Conservation (phyloP, 2,888 invertebrate species). For the Chaetogeoica ovagalla region DNA sequence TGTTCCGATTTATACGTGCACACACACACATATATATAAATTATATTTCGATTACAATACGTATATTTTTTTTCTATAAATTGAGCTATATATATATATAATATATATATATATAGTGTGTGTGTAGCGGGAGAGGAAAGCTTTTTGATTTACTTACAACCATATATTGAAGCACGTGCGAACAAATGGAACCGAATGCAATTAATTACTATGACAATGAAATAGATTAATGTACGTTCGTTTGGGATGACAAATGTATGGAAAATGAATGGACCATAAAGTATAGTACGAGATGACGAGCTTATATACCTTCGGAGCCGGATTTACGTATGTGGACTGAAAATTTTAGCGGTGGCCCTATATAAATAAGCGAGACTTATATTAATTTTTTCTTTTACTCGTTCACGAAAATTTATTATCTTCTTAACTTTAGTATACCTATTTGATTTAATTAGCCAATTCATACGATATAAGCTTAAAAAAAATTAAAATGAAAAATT, state of each 20-base stretch:
- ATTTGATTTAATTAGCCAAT: no score
- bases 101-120: no score
- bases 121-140: neutral
- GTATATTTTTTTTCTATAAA: neutral
- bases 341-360: no score
- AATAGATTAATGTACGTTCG: neutral
- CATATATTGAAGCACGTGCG: neutral
- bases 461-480: no score
- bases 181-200: neutral
- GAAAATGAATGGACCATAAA: neutral
- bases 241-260: neutral
- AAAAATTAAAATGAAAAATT: no score
- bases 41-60: neutral
- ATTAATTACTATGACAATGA: slow-evolving; percentile 31
- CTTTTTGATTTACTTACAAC: neutral
- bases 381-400: no score
- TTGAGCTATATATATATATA: neutral
- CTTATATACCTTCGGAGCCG: no score
- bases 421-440: no score
- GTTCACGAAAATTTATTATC: no score
- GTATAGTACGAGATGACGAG: no score
- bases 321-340: no score
- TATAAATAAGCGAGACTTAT: no score
- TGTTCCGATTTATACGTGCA: neutral
- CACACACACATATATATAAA: neutral